Evolutionary conservation across 2,797 vertebrate genomes (phyloP).

Genomic region (Staurois parvus): DNA sequence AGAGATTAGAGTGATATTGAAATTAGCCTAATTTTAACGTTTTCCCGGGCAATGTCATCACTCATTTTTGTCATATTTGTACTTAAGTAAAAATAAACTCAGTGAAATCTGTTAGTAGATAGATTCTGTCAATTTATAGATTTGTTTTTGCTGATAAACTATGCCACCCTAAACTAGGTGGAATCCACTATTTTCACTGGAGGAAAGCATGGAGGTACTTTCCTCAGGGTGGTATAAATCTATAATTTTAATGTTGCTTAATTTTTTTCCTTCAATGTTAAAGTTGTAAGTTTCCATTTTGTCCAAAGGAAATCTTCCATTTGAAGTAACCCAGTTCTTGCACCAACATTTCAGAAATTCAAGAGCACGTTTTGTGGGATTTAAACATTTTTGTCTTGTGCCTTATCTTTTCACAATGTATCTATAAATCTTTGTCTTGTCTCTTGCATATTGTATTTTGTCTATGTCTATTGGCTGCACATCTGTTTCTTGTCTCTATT

Average conservation of each 20-base stretch:
- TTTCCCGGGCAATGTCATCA: too few species aligned
- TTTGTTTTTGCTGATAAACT: too few species aligned
- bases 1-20: background rate
- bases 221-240: too few species aligned
- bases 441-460: conserved; percentile 36
- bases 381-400: background rate
- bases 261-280: background rate
- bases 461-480: conserved; percentile 34
- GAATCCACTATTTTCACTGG: background rate
- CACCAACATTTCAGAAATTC: background rate
- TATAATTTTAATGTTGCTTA: background rate
- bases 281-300: background rate
- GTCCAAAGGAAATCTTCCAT: background rate
- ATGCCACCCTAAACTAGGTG: background rate
- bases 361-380: background rate
- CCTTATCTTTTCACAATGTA: conserved; percentile 7
- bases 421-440: conserved; percentile 30
- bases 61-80: too few species aligned
- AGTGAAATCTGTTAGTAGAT: too few species aligned
- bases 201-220: background rate
- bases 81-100: too few species aligned
- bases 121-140: too few species aligned
- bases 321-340: background rate
- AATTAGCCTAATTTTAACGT: too few species aligned
- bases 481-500: conserved; percentile 48